Evolutionary conservation across 2,797 vertebrate genomes (phyloP).

Genomic region (Hydrocynus forskahlii): DNA sequence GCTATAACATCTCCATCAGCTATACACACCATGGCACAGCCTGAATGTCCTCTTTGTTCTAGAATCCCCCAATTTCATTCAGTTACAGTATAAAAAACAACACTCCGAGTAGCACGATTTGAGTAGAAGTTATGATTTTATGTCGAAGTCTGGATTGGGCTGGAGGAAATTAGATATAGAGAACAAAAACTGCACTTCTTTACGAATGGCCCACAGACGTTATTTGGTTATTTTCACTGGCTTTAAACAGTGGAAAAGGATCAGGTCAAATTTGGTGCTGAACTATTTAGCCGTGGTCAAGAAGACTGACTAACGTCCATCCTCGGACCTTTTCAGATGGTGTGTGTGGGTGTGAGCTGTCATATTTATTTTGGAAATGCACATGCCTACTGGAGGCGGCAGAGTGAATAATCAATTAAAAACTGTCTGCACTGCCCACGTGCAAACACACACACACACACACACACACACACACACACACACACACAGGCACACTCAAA

Average conservation of each 20-base stretch:
- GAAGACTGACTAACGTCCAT: constrained; percentile 45
- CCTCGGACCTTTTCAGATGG: constrained; percentile 19
- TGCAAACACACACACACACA: not conserved
- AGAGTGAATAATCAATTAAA: constrained; percentile 29
- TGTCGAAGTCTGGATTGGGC: constrained; percentile 43
- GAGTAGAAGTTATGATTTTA: constrained; percentile 57
- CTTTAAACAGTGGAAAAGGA: constrained; percentile 51
- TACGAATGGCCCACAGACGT: constrained; percentile 41
- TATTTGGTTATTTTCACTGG: constrained; percentile 56
- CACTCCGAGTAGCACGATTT: constrained; percentile 39
- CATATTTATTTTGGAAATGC: constrained; percentile 10
- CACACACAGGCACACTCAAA: too few species aligned
- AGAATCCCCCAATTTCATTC: constrained; percentile 51
- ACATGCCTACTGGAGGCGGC: not conserved
- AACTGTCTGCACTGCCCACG: constrained; percentile 16
- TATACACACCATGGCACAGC: constrained; percentile 55
- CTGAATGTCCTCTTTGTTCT: constrained; percentile 65
- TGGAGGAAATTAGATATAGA: constrained; percentile 59
- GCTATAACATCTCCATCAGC: constrained; percentile 57
- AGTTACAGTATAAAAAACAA: constrained; percentile 42
- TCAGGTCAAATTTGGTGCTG: constrained; percentile 33
- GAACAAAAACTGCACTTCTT: constrained; percentile 51
- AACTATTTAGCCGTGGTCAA: constrained; percentile 42
- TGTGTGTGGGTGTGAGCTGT: constrained; percentile 2
- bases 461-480: not conserved